phyloP scores from a whole-genome alignment of 2,888 invertebrate genomes.

The Aspidiotus rigidus region DNA sequence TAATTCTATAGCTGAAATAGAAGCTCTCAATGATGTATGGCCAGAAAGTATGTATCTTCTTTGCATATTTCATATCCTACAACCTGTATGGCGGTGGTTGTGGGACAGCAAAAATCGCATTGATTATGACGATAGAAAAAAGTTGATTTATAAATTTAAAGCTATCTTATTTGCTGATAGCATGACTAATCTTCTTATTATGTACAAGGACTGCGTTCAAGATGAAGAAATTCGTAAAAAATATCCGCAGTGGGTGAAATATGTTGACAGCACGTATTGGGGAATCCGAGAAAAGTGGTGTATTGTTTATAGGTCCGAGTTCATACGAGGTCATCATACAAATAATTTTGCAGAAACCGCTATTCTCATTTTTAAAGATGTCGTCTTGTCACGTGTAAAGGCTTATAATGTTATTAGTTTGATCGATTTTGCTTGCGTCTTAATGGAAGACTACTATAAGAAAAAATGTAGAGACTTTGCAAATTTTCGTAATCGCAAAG shows the following conservation, averaged over 20 bases:
- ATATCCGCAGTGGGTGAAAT: not conserved
- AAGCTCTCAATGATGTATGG: conserved; percentile 2
- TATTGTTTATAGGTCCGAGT: not conserved
- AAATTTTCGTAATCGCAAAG: conserved; percentile 1
- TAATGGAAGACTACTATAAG: conserved; percentile 13
- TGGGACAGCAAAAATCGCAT: not conserved
- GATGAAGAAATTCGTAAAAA: not conserved
- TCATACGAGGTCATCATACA: conserved; percentile 9
- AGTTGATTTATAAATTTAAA: not conserved
- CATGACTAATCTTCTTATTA: not conserved
- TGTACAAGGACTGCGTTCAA: not conserved
- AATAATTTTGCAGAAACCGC: conserved; percentile 4
- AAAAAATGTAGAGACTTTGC: not conserved
- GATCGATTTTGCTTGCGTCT: not conserved
- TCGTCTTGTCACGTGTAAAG: conserved; percentile 7
- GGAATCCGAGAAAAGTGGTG: not conserved
- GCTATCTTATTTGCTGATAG: not conserved
- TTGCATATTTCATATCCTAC: conserved; percentile 4
- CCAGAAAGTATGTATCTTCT: not conserved
- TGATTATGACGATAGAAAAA: not conserved
- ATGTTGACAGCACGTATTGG: not conserved
- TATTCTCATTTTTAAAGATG: conserved; percentile 10
- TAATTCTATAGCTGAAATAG: not conserved
- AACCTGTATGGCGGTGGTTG: conserved; percentile 7
- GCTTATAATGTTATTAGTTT: conserved; percentile 11